Percentiles rank a stretch among this genome's conserved stretches.
phyloP scores from a whole-genome alignment of 30 jellyfish, hydroid and myxozoan species.

The Sanderia malayensis region DNA sequence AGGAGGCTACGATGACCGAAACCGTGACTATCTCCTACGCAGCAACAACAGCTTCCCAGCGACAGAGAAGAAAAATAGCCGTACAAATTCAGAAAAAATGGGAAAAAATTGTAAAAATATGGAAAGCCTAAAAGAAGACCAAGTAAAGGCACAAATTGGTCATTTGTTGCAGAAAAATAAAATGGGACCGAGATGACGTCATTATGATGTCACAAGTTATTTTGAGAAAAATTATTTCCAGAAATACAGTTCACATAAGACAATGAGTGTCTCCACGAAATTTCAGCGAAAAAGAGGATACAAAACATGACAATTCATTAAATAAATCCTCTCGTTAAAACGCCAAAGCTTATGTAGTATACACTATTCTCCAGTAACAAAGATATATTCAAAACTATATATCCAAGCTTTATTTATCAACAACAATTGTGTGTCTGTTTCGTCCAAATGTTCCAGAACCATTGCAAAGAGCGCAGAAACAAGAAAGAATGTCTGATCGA shows the following conservation, averaged over 20 bases:
- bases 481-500: not conserved
- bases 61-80: too few species aligned
- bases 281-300: not conserved
- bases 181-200: too few species aligned
- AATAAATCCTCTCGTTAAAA: not conserved
- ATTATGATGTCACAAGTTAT: not conserved
- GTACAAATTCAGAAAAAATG: too few species aligned
- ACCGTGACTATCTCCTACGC: not conserved
- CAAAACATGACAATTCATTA: not conserved
- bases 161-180: too few species aligned
- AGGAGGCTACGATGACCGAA: slow-evolving; percentile 5
- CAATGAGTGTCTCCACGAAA: too few species aligned
- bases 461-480: not conserved
- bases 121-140: too few species aligned
- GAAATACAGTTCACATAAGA: too few species aligned
- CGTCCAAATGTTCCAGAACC: not conserved
- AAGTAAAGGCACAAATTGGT: too few species aligned
- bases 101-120: too few species aligned
- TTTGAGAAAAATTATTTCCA: too few species aligned
- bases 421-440: slow-evolving; percentile 2
- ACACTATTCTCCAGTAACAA: not conserved
- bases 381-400: not conserved
- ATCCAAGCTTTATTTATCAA: slow-evolving; percentile 1
- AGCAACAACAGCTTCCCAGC: too few species aligned
- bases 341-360: slow-evolving; percentile 3